A percentile compares a stretch with the other conserved stretches of the same genome.
Conservation (phyloP, 2,113 vertebrate genomes). For the Nyctibius bracteatus region DNA sequence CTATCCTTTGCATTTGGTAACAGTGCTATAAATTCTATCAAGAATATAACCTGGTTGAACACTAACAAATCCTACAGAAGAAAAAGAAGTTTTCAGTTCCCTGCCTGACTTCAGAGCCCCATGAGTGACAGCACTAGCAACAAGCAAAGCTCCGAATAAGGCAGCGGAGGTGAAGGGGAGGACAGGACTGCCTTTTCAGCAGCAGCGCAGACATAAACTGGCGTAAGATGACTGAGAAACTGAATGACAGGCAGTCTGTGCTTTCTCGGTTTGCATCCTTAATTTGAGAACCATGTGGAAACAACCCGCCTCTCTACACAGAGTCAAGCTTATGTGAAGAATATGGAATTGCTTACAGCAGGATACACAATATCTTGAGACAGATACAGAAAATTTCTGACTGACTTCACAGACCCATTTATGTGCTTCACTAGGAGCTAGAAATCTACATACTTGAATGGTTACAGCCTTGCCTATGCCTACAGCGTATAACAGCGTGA, state of each 20-base stretch:
- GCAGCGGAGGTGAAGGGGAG: background rate
- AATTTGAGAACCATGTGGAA: background rate
- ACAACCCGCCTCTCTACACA: background rate
- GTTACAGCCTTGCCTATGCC: background rate
- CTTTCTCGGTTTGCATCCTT: background rate
- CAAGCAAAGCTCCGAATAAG: background rate
- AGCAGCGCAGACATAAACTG: background rate
- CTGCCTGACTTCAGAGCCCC: background rate
- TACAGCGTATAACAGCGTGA: accelerated
- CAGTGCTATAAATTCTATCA: background rate
- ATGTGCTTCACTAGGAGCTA: background rate
- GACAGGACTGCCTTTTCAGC: background rate
- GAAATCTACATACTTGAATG: background rate
- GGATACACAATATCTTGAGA: background rate
- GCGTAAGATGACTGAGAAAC: background rate
- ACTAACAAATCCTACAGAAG: background rate
- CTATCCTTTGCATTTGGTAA: no score
- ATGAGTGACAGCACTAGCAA: background rate
- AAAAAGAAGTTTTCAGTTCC: background rate
- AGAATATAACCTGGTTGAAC: background rate
- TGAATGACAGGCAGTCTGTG: background rate
- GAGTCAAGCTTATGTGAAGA: background rate
- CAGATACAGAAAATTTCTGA: background rate
- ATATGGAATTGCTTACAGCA: background rate
- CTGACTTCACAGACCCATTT: background rate